Conservation (phyloP, 2,888 invertebrate species). For the Agrotis ipsilon region DNA sequence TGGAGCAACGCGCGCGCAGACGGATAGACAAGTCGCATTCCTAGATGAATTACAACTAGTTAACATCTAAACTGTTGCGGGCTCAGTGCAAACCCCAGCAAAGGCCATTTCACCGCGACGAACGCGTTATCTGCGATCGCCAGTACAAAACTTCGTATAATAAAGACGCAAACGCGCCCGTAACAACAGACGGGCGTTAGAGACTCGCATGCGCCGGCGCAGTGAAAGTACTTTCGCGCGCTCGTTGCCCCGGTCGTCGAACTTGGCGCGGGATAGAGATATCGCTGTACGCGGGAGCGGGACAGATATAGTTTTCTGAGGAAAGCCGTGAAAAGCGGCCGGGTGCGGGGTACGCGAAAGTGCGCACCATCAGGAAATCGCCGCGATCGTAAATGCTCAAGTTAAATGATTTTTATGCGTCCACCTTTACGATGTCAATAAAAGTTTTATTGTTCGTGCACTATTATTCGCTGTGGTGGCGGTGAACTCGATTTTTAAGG, state of each 20-base stretch:
- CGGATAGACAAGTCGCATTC: constrained; percentile 79
- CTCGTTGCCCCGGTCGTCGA: constrained; percentile 89
- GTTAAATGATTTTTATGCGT: constrained; percentile 84
- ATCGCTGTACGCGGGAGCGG: constrained; percentile 70
- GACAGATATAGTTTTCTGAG: constrained; percentile 82
- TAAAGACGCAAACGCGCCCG: constrained; percentile 81
- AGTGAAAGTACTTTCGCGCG: constrained; percentile 91
- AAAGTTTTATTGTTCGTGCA: constrained; percentile 77
- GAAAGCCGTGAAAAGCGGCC: constrained; percentile 85
- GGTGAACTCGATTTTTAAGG: constrained; percentile 66
- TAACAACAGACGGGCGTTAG: constrained; percentile 76
- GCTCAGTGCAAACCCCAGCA: constrained; percentile 62
- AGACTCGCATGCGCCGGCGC: constrained; percentile 86
- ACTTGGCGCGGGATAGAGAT: constrained; percentile 78
- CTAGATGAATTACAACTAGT: constrained; percentile 84
- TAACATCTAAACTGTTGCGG: constrained; percentile 76
- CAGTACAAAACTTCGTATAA: constrained; percentile 72
- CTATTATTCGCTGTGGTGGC: constrained; percentile 71
- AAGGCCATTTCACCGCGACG: constrained; percentile 79
- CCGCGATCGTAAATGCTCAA: constrained; percentile 79
- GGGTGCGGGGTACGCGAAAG: constrained; percentile 82
- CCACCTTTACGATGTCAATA: constrained; percentile 82
- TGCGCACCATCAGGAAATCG: constrained; percentile 85
- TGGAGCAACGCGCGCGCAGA: constrained; percentile 55
- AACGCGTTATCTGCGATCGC: constrained; percentile 75